A percentile compares a stretch with the other conserved stretches of the same genome.
phyloP scores from a whole-genome alignment of 2,113 vertebrate genomes.

The Barnardius zonarius region DNA sequence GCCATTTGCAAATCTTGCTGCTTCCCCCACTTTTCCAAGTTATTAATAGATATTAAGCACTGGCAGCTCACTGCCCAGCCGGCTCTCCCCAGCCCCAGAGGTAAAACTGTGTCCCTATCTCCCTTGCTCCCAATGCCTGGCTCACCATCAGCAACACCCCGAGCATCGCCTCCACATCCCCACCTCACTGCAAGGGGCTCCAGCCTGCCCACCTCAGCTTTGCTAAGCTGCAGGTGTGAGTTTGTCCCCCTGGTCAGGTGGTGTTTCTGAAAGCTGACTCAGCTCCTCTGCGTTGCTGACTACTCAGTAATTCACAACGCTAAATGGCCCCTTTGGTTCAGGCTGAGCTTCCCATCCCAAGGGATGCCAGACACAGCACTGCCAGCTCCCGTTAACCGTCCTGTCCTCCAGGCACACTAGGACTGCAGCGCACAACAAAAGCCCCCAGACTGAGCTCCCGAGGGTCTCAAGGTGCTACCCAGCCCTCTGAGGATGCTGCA shows the following conservation, averaged over 20 bases:
- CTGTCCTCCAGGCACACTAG: slow-evolving; percentile 35
- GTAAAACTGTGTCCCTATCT: background rate
- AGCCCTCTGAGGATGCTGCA: background rate
- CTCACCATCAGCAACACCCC: fast-evolving
- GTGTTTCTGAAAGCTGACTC: background rate
- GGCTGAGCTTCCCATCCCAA: background rate
- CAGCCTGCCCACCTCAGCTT: fast-evolving
- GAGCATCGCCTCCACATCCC: fast-evolving
- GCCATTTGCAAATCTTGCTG: slow-evolving; percentile 36
- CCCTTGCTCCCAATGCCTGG: fast-evolving
- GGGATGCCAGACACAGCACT: background rate
- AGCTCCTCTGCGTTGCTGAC: background rate
- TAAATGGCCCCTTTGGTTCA: slow-evolving; percentile 63
- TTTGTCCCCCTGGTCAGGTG: background rate
- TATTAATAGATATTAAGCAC: slow-evolving; percentile 52
- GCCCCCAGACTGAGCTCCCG: background rate
- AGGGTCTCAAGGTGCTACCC: background rate
- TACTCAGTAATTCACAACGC: slow-evolving; percentile 60
- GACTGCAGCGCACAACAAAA: background rate
- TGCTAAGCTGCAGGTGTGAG: background rate
- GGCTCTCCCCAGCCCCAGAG: background rate
- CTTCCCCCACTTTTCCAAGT: slow-evolving; percentile 40
- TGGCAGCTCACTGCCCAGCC: background rate
- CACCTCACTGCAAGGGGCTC: background rate
- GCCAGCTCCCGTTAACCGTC: background rate